Evolutionary conservation across 2,888 invertebrate species (phyloP), one percentile per base, ranked within the genome.

Genomic region (Deilephila porcellus): DNA sequence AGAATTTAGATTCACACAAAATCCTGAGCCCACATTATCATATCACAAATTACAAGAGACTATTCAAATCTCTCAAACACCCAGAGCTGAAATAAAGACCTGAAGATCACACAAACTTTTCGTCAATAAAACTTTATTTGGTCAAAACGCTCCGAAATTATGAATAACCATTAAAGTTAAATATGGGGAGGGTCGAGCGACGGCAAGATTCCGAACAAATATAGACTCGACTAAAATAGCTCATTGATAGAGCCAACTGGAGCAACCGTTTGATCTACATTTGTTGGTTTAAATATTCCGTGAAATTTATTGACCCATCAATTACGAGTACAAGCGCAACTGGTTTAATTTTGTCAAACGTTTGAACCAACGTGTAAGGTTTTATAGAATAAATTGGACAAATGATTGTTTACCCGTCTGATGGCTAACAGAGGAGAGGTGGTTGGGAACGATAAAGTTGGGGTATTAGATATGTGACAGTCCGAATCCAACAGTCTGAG

Each of bases 241-340:
- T 64, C 64, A 64, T 64, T 64, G 64, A 64, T 64, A 45, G 20
- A 19, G 45, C 64, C 45, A 64, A 64, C 64, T 64, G 64, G 64
- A 45, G 20, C 64, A 45, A 45, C 7, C 37, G 63, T 45, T 64
- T 64, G 64, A 64, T 64, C 64, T 64, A 37, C 20, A 56, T 62
- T 60, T 29, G 14, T 29, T 29, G 62, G 60, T 25, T 60, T 25
- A 17, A 62, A 62, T 62, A 32, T 32, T 29, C 17, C 32, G 19
- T 32, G 19, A n/a, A n/a, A 62, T 62, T 62, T 32, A 62, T 62
- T 17, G 6, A 19, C 62, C 11, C 29, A 32, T 62, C 29, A 32
- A 62, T 32, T 32, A 60, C 29, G 29, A 25, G 29, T 32, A 29
- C 29, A 60, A 25, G 29, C 60, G 20, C 2, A 14, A 45, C 45